These are phyloP conservation scores for Urosaurus nigricauda DNA, from an alignment of 2,797 vertebrate genomes.

Conservation along the genomic window DNA sequence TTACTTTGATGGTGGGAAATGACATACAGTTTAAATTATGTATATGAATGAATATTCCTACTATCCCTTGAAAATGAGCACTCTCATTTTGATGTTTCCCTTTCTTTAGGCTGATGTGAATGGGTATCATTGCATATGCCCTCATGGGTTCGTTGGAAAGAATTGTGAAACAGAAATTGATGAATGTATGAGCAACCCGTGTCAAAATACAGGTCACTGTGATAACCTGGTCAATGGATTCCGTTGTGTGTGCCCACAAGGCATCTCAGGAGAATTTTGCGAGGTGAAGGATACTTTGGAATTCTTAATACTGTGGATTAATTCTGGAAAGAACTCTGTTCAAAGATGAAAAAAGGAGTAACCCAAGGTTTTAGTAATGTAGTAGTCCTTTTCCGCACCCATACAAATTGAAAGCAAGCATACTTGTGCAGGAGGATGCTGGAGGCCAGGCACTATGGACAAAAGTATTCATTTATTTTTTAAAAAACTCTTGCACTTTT, in stretches of 20 bases:
- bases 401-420: conserved; percentile 56
- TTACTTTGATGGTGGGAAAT: neutral
- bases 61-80: neutral
- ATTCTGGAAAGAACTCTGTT: conserved; percentile 40
- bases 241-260: conserved; percentile 86
- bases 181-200: conserved; percentile 86
- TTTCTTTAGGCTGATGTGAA: conserved; percentile 81
- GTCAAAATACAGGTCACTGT: conserved; percentile 86
- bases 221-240: conserved; percentile 82
- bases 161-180: conserved; percentile 88
- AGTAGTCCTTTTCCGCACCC: conserved; percentile 53
- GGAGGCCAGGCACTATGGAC: neutral
- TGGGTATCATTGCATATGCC: conserved; percentile 89
- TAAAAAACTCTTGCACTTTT: too few relatives aligned
- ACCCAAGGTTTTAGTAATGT: conserved; percentile 4
- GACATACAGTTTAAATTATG: neutral
- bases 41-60: neutral
- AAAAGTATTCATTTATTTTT: neutral
- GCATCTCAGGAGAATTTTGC: conserved; percentile 87
- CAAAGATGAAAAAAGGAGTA: conserved; percentile 51
- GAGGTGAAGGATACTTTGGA: conserved; percentile 84
- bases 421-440: conserved; percentile 46
- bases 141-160: conserved; percentile 85
- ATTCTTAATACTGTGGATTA: conserved; percentile 31
- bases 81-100: neutral